Base-by-base conservation (phyloP, 2,888 invertebrate genomes). In the Athalia cordata region DNA sequence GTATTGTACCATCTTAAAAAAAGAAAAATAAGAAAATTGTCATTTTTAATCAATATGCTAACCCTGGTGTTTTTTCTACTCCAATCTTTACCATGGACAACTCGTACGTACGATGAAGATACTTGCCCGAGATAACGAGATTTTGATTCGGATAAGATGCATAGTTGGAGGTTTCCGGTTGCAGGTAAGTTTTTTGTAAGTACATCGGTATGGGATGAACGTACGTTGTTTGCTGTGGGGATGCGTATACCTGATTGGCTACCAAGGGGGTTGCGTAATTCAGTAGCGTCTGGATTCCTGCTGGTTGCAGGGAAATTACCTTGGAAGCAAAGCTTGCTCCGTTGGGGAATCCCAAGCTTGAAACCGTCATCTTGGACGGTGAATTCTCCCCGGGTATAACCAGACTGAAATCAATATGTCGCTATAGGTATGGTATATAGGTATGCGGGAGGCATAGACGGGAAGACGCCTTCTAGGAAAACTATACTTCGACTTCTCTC, bases 391-490 rank as follows among this genome's bases (percentile, higher is more conserved):
- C 62, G 62, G 75, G 75, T 75, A 52, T 75, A 75, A 75, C 75
- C 75, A 75, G 75, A 75, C 75, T 75, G 75, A 75, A 75, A 75
- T 75, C 75, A 75, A 75, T 75, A 75, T 64, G 59, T 15, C 62
- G 75, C 62, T 62, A 62, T 75, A 75, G 50, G 68, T 55, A 55
- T 43, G 45, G 11, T 9, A 11, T 52, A 64, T n/a, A 64, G n/a
- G n/a, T n/a, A n/a, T n/a, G n/a, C n/a, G 29, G 68, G 61, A 13
- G 52, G 55, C 15, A 55, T 11, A 9, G 55, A 55, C 29, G 68
- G 55, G 67, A 67, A 13, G 52, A 52, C 9, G 52, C 50, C 68
- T 68, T 68, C 68, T 29, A 68, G 52, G 43, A 50, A 52, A 55
- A 68, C 68, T 11, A 29, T 29, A 68, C 52, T n/a, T n/a, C 52